Base-by-base conservation (phyloP, 92 coral and sea anemone species). In the Paragorgia papillata region DNA sequence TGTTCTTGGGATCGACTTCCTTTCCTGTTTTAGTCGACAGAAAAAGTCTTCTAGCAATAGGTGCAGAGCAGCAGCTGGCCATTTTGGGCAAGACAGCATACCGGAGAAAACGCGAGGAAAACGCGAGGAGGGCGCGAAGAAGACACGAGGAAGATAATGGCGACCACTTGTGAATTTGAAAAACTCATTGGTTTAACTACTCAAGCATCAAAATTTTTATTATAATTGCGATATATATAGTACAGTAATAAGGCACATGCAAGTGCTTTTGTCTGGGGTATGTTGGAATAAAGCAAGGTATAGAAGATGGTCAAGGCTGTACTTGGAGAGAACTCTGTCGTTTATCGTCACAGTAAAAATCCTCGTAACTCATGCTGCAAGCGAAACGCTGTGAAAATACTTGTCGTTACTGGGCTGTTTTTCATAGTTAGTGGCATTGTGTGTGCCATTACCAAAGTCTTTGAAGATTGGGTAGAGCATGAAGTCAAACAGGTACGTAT, bases 401-500 rank as follows among this genome's bases (percentile, higher is more conserved):
- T 86, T 79, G 73, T 69, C 61, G 12, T 69, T 37, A 6, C 66
- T 12, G 97, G 96, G 0, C 57, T 80, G 12, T 28, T 57, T 22
- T 79, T 85, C 20, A 60, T 90, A 28, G 57, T 68, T 51, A 75
- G 68, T 25, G 97, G 97, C 3, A 56, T 88, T 46, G 83, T 86
- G 29, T 77, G 89, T 0, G 78, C 83, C 65, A 80, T 79, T 57
- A 89, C 88, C 17, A 84, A 87, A 13, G 76, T 84, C 20, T 81
- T 89, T 29, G 57, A 84, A 25, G 67, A 74, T 53, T 55, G 86
- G 24, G 85, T 90, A 63, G 75, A 84, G 19, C 15, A 67, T 1
- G 80, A 85, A 76, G 83, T 92, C 6, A 78, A 84, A 49, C 61
- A 92, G 90, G 97, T 87, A 78, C n/a, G n/a, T n/a, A n/a, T n/a